Base-by-base conservation (phyloP, 2,797 vertebrate genomes). In the Decapterus maruadsi region DNA sequence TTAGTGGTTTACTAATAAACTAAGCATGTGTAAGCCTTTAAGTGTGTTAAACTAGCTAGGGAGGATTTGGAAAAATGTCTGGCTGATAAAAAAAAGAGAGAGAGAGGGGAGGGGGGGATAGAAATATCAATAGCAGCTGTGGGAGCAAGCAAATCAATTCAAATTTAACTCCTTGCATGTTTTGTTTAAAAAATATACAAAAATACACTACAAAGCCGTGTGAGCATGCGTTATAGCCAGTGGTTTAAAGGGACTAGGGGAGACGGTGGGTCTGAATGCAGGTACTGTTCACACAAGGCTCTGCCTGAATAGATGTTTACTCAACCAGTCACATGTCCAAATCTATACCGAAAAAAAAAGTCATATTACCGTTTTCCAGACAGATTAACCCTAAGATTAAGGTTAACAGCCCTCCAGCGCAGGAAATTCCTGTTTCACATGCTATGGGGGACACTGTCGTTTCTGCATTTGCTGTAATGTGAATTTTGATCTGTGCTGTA, bases 311-410 rank as follows among this genome's bases (percentile, higher is more conserved):
- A 65, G 26, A 38, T 94, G 86, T 95, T 95, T 94, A 94, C 89
- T 90, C 92, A 94, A 84, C 80, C 45, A 68, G 91, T 93, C 91
- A 93, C 89, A 78, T 92, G 90, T 89, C 75, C 80, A 84, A 91
- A 93, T 90, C 82, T 80, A 72, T 68, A 78, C 71, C 77, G 78
- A 45, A 81, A 85, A 89, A 93, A 92, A 89, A 89, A 85, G 82
- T 77, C 79, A 70, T 72, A 87, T 91, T 85, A 86, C 74, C 34
- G 16, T 92, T 90, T 93, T 94, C 82, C 89, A 90, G 89, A 90
- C 83, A 92, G 92, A 94, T 95, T 93, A 94, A 94, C 93, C 91
- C 87, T 86, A 80, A 81, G 53, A 90, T 92, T 92, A 85, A 90
- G 91, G 91, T 94, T 92, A 93, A 94, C 86, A 92, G 86, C 76